A percentile compares a stretch with the other conserved stretches of the same genome.
phyloP scores from a whole-genome alignment of 2,797 vertebrate species.

The Octomys mimax region DNA sequence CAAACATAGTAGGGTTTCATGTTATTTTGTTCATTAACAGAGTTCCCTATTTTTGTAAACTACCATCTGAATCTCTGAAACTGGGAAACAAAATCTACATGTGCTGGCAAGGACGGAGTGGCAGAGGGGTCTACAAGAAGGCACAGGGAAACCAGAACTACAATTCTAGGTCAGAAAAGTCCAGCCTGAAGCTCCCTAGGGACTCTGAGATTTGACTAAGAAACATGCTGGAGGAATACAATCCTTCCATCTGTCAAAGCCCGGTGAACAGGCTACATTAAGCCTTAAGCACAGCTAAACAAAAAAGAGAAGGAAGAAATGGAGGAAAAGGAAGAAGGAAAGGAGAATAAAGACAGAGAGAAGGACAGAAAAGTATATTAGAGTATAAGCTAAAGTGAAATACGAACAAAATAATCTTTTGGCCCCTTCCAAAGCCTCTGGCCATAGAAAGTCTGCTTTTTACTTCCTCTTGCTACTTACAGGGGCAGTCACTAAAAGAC shows the following conservation, averaged over 20 bases:
- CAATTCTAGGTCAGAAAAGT: neutral
- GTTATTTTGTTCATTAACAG: slow-evolving; percentile 23
- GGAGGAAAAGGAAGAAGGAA: fast-evolving
- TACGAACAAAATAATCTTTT: neutral
- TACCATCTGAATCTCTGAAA: slow-evolving; percentile 17
- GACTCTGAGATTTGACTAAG: neutral
- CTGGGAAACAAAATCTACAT: slow-evolving; percentile 29
- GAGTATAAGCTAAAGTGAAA: neutral
- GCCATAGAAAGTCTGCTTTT: neutral
- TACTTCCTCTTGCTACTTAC: neutral
- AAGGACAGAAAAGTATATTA: neutral
- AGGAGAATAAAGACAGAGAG: fast-evolving
- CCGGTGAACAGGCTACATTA: neutral
- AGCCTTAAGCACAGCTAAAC: neutral
- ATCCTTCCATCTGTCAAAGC: neutral
- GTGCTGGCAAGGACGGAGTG: neutral
- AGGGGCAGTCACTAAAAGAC: neutral
- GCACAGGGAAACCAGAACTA: neutral
- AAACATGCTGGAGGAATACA: neutral
- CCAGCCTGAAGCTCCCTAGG: neutral
- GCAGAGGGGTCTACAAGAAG: neutral
- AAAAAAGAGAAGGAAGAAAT: neutral
- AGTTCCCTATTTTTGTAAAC: slow-evolving; percentile 28
- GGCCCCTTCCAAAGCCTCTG: neutral
- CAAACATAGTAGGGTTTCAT: neutral